These are phyloP conservation scores for Motacilla alba DNA, from an alignment of 2,113 vertebrate species.

Conservation along the genomic window DNA sequence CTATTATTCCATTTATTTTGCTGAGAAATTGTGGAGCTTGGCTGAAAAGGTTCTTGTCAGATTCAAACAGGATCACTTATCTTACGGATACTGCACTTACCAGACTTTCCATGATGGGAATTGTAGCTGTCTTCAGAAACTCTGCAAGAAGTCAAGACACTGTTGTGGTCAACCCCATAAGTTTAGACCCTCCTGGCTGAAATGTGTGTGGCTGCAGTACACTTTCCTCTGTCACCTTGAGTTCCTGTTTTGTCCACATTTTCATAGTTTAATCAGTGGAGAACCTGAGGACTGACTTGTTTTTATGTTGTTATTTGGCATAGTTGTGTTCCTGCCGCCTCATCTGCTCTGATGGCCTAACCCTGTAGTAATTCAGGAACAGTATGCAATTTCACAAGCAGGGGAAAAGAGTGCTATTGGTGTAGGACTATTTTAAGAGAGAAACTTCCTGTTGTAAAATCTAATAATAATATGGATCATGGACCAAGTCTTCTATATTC, in stretches of 20 bases:
- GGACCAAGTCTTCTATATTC: neutral
- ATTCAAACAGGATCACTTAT: neutral
- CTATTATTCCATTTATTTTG: neutral
- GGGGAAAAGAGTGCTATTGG: neutral
- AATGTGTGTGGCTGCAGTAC: fast-evolving
- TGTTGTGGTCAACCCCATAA: neutral
- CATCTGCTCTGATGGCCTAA: neutral
- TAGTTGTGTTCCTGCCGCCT: neutral
- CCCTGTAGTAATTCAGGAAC: neutral
- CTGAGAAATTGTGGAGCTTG: neutral
- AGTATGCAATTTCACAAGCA: neutral
- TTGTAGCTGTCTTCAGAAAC: neutral
- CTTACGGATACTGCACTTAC: fast-evolving
- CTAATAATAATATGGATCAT: neutral
- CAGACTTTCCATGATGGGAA: neutral
- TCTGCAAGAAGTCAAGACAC: neutral
- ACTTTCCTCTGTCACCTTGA: neutral
- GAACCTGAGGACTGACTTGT: neutral
- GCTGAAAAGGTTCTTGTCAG: neutral
- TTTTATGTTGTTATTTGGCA: neutral
- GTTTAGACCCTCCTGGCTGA: neutral
- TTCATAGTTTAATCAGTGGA: neutral
- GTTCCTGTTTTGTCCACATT: neutral
- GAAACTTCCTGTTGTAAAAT: neutral
- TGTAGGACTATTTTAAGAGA: neutral